Evolutionary conservation across 2,888 invertebrate genomes (phyloP).

Genomic region (Drosophila pseudotalamancana): DNA sequence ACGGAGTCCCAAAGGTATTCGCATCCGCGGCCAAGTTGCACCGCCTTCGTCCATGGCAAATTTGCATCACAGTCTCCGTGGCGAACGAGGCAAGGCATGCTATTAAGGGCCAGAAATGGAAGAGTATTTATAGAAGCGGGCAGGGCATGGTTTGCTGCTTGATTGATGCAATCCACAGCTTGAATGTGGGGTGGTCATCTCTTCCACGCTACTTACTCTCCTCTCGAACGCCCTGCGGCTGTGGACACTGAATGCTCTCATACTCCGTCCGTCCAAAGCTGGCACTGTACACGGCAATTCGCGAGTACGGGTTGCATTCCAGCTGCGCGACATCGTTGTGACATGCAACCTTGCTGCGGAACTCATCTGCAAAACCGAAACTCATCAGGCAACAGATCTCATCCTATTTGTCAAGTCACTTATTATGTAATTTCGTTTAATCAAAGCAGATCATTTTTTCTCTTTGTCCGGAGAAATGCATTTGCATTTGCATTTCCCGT

Average conservation of each 20-base stretch:
- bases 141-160: conserved; percentile 10
- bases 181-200: background rate
- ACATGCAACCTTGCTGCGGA: conserved; percentile 96
- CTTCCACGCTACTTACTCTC: conserved; percentile 89
- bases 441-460: background rate
- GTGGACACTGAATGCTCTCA: conserved; percentile 95
- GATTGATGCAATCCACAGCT: conserved; percentile 34
- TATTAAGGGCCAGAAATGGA: conserved; percentile 83
- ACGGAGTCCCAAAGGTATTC: conserved; percentile 93
- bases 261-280: conserved; percentile 96
- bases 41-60: conserved; percentile 93
- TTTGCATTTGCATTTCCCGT: background rate
- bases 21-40: conserved; percentile 93
- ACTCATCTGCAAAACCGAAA: conserved; percentile 90
- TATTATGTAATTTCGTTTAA: background rate
- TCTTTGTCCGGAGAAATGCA: background rate
- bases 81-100: conserved; percentile 95
- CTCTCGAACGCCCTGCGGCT: conserved; percentile 93
- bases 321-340: conserved; percentile 95
- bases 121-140: conserved; percentile 10
- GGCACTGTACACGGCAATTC: conserved; percentile 96
- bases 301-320: conserved; percentile 93
- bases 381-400: background rate
- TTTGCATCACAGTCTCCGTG: conserved; percentile 94
- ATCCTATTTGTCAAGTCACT: background rate